phyloP scores from a whole-genome alignment of 1,140 invertebrate genomes.

The Plodia interpunctella region DNA sequence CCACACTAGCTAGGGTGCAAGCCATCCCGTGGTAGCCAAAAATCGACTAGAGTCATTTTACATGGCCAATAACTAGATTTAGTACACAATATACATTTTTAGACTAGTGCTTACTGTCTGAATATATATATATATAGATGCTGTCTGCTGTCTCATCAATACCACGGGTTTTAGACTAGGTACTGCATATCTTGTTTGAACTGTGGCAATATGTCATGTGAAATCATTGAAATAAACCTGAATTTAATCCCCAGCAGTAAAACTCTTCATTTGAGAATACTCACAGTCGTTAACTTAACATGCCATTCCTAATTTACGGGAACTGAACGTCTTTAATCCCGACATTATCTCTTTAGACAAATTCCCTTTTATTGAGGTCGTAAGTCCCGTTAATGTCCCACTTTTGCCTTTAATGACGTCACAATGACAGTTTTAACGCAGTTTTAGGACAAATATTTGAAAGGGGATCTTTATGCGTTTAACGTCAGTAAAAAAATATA shows the following conservation, averaged over 20 bases:
- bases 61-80: too few species aligned
- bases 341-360: conserved; percentile 5
- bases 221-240: background rate
- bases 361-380: conserved; percentile 12
- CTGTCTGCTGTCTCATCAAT: too few species aligned
- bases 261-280: conserved; percentile 1
- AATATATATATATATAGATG: too few species aligned
- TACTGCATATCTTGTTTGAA: too few species aligned
- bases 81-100: too few species aligned
- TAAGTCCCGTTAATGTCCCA: conserved; percentile 9
- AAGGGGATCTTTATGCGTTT: background rate
- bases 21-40: too few species aligned
- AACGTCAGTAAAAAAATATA: too few species aligned
- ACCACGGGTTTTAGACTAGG: too few species aligned
- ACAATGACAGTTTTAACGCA: conserved; percentile 1
- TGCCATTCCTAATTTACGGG: background rate
- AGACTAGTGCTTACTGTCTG: too few species aligned
- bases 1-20: too few species aligned
- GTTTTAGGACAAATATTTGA: conserved; percentile 2
- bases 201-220: too few species aligned
- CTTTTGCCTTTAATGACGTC: conserved; percentile 9
- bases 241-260: background rate
- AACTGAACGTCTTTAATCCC: background rate
- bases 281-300: background rate
- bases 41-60: too few species aligned